Base-by-base conservation (phyloP, 2,888 invertebrate species). In the Thera obeliscata region DNA sequence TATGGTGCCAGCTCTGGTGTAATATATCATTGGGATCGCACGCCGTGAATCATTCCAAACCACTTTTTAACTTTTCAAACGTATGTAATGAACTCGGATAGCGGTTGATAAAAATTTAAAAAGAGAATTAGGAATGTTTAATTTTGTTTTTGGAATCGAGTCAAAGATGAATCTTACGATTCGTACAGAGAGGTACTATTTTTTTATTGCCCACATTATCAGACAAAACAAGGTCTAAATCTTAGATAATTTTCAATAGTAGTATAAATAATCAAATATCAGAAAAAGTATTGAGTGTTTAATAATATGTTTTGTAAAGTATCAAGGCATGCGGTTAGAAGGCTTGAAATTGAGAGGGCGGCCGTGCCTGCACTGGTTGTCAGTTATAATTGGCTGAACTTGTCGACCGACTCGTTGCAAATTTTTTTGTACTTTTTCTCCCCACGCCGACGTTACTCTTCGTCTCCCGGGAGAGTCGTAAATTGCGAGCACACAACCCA, bases 341-440 rank as follows among this genome's bases (percentile, higher is more conserved):
- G 84, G 86, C 85, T 88, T 86, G 84, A 87, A 88, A 88, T 87
- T 88, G 87, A 87, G 81, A 85, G 80, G 80, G 82, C 86, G 84
- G 87, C 85, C 86, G 87, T 87, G 87, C 86, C 85, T 87, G 88
- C 87, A 87, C 83, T 83, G 86, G 89, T 87, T 90, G 93, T 94
- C 93, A 92, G 87, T 90, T 93, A 92, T 94, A 94, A 94, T 94
- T 94, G 93, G 93, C 90, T 91, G 91, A 92, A 90, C 92, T 92
- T 92, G 93, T 93, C 91, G 90, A 87, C 82, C 84, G 85, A 85
- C 81, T 88, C 87, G 86, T 87, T 80, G 86, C 69, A 77, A 77
- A 79, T 87, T 91, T 91, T 90, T 89, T 90, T 87, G 84, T 84
- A 81, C 81, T 82, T 84, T 86, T 88, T 85, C 84, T 86, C 87